Evolutionary conservation across 2,888 invertebrate genomes (phyloP).

Genomic region (Leptinotarsa tumamoca): DNA sequence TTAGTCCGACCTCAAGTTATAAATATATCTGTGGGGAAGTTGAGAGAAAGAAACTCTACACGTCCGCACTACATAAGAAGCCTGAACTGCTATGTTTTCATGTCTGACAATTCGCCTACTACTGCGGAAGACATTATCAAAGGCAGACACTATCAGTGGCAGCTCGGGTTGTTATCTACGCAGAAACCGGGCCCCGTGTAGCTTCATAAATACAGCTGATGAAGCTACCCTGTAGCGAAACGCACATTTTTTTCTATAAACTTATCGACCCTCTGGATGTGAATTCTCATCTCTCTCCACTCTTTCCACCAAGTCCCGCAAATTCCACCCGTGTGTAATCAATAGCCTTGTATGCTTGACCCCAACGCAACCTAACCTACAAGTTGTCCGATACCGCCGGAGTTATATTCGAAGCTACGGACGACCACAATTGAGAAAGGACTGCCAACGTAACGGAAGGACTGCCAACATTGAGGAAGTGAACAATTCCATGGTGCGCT

Average conservation of each 20-base stretch:
- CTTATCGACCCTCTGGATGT: not conserved
- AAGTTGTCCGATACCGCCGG: slow-evolving; percentile 19
- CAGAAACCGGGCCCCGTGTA: no score
- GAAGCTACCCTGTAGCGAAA: no score
- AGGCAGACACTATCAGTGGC: no score
- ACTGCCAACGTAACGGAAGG: slow-evolving; percentile 42
- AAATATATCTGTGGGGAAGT: no score
- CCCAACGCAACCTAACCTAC: slow-evolving; percentile 17
- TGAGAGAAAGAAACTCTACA: no score
- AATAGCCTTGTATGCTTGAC: slow-evolving; percentile 10
- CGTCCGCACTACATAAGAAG: no score
- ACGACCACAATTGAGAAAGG: slow-evolving; percentile 44
- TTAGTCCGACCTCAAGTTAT: no score
- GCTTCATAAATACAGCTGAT: no score
- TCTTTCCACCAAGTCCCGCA: not conserved
- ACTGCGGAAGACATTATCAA: no score
- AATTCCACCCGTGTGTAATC: slow-evolving; percentile 14
- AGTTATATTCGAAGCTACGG: slow-evolving; percentile 42
- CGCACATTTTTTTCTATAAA: not conserved
- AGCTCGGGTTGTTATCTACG: no score
- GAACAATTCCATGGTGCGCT: slow-evolving; percentile 46
- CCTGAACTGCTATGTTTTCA: no score
- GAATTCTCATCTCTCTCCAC: not conserved
- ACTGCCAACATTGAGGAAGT: slow-evolving; percentile 46
- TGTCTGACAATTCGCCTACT: no score